Conservation (phyloP, 2,888 invertebrate species). For the Lasius fuliginosus region DNA sequence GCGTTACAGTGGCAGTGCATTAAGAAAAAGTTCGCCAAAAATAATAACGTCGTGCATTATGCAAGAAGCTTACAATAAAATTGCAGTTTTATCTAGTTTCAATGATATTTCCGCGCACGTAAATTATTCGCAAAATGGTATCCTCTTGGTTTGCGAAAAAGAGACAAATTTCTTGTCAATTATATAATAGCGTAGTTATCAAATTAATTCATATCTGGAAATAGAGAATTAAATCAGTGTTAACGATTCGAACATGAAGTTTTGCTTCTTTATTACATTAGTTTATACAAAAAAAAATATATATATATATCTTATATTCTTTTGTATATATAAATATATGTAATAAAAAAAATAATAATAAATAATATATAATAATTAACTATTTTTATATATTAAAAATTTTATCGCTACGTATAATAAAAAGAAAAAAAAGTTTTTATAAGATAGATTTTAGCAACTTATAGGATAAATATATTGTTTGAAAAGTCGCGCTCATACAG, state of each 20-base stretch:
- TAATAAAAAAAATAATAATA: neutral
- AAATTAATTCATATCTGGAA: neutral
- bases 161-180: neutral
- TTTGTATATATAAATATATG: neutral
- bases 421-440: neutral
- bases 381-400: neutral
- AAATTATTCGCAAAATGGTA: neutral
- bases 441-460: neutral
- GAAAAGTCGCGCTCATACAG: neutral
- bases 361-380: neutral
- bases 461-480: neutral
- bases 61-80: neutral
- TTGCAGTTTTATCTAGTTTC: neutral
- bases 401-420: neutral
- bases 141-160: neutral
- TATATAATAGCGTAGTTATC: neutral
- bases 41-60: neutral
- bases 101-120: neutral
- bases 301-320: no score
- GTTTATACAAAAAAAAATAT: neutral
- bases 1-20: neutral
- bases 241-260: neutral
- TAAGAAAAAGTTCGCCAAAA: neutral
- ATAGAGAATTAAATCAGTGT: neutral
- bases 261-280: neutral